These are phyloP conservation scores for Pteruthius melanotis DNA, from an alignment of 2,113 vertebrate genomes.

Conservation along the genomic window DNA sequence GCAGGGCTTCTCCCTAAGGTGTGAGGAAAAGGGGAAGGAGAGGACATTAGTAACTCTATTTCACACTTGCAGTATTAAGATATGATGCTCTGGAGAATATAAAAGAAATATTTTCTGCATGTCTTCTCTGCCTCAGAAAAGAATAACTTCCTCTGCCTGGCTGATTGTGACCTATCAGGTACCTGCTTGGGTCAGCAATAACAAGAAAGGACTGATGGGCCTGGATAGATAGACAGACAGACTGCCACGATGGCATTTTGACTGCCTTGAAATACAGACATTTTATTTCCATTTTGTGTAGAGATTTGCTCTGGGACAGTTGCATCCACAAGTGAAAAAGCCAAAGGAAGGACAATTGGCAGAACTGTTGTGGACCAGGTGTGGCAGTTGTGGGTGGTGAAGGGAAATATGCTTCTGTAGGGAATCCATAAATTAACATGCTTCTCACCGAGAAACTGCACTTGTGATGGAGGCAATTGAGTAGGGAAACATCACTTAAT, in stretches of 20 bases:
- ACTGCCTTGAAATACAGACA: neutral
- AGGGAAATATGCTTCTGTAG: neutral
- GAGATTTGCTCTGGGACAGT: neutral
- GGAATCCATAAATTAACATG: neutral
- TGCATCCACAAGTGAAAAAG: neutral
- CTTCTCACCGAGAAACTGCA: neutral
- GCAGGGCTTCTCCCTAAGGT: neutral
- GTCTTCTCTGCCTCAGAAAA: neutral
- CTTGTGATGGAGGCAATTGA: neutral
- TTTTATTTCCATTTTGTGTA: neutral
- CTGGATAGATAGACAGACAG: neutral
- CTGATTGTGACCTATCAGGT: neutral
- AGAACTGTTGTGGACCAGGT: neutral
- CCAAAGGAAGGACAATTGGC: neutral
- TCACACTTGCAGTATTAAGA: neutral
- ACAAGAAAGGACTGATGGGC: neutral
- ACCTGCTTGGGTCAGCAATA: neutral
- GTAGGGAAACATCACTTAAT: neutral
- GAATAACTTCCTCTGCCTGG: neutral
- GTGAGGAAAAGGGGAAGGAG: neutral
- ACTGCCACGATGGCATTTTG: neutral
- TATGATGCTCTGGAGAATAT: neutral
- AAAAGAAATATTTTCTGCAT: neutral
- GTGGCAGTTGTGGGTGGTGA: neutral
- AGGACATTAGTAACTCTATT: neutral